A percentile compares a stretch with the other conserved stretches of the same genome.
phyloP scores from a whole-genome alignment of 2,797 vertebrate species.

The Rallus crepitans region DNA sequence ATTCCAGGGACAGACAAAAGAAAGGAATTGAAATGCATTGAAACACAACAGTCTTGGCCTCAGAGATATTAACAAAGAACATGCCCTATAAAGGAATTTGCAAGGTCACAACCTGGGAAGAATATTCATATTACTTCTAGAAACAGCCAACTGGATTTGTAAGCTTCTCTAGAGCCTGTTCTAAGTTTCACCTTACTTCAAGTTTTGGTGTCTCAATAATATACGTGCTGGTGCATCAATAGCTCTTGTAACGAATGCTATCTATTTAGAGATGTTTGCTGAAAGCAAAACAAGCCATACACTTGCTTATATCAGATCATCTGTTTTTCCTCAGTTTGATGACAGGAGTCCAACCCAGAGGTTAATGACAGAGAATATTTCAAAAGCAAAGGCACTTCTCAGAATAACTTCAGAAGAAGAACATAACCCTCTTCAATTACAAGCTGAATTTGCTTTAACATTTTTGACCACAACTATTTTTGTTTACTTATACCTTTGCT shows the following conservation, averaged over 20 bases:
- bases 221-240: background rate
- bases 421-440: background rate
- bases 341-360: background rate
- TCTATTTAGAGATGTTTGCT: background rate
- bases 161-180: background rate
- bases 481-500: background rate
- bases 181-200: background rate
- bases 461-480: background rate
- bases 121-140: slow-evolving; percentile 25
- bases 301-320: background rate
- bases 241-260: background rate
- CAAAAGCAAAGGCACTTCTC: background rate
- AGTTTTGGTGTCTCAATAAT: background rate
- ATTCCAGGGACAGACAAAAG: slow-evolving; percentile 30
- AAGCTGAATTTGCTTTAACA: background rate
- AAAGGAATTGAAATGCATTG: slow-evolving; percentile 17
- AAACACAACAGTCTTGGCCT: slow-evolving; percentile 11
- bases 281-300: background rate
- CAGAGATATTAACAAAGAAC: slow-evolving; percentile 21
- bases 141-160: background rate
- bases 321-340: background rate
- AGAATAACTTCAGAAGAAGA: background rate
- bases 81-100: slow-evolving; percentile 43
- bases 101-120: slow-evolving; percentile 14
- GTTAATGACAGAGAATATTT: background rate